Percentiles rank a stretch among this genome's conserved stretches.
Conservation (phyloP, 2,113 vertebrate genomes). For the Falco punctatus region DNA sequence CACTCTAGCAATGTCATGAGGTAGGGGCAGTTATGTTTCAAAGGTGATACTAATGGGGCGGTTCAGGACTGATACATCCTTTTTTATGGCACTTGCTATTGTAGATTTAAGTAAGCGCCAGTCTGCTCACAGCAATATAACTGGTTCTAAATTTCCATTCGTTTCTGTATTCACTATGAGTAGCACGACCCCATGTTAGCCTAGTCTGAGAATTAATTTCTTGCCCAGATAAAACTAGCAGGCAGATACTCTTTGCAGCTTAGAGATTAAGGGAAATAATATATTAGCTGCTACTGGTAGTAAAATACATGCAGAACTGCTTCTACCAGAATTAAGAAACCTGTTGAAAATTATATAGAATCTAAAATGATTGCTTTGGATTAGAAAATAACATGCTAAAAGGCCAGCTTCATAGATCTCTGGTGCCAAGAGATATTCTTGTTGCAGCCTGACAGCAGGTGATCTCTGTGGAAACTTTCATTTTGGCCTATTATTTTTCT, state of each 20-base stretch:
- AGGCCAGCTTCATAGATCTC: neutral
- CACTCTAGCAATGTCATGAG: neutral
- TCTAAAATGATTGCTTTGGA: neutral
- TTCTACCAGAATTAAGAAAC: neutral
- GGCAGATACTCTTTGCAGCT: neutral
- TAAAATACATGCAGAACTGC: neutral
- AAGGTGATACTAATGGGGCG: neutral
- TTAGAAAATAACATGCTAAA: neutral
- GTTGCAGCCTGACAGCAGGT: neutral
- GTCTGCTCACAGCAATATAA: neutral
- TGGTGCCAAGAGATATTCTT: neutral
- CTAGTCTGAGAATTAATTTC: neutral
- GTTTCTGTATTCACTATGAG: neutral
- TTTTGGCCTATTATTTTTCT: neutral
- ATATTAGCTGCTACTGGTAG: neutral
- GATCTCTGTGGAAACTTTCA: neutral
- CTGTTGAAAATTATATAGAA: neutral
- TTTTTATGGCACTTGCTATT: neutral
- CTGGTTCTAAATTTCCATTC: neutral
- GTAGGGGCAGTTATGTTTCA: neutral
- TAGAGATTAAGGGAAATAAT: neutral
- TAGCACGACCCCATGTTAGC: neutral
- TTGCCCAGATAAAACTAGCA: neutral
- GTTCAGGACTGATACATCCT: neutral
- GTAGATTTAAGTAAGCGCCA: neutral